Conservation (phyloP, 2,113 vertebrate species). For the Sylvia atricapilla region DNA sequence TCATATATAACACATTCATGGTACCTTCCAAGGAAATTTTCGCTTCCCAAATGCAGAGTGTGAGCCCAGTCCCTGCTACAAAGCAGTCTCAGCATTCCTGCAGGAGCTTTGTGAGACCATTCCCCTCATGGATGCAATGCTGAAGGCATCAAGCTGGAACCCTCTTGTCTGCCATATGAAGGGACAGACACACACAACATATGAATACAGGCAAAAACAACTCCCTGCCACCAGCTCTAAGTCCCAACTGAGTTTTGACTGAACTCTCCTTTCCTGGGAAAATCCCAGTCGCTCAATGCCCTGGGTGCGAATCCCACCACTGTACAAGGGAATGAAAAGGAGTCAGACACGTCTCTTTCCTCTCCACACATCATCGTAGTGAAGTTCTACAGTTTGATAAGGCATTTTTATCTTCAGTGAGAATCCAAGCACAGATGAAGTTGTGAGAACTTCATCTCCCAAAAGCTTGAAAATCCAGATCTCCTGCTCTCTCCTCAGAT, state of each 20-base stretch:
- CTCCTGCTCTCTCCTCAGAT: neutral
- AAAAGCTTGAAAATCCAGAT: neutral
- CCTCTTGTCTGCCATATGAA: neutral
- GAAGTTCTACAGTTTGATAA: constrained; percentile 51
- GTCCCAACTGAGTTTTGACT: neutral
- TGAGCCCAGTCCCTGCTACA: neutral
- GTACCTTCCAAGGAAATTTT: neutral
- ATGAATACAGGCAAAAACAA: neutral
- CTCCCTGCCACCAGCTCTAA: neutral
- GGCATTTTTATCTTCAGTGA: constrained; percentile 45
- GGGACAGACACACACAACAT: neutral
- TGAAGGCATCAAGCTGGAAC: neutral
- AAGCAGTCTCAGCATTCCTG: neutral
- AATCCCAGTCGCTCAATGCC: neutral
- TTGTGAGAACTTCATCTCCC: neutral
- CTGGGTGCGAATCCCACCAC: neutral
- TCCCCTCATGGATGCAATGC: rapidly evolving
- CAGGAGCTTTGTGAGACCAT: neutral
- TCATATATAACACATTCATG: neutral
- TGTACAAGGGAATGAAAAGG: neutral
- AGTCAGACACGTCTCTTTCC: neutral
- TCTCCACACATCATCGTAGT: neutral
- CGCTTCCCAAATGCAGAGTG: neutral
- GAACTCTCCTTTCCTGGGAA: neutral
- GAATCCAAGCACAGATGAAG: neutral